Conservation (phyloP, 2,113 vertebrate species). For the Guaruba guarouba region DNA sequence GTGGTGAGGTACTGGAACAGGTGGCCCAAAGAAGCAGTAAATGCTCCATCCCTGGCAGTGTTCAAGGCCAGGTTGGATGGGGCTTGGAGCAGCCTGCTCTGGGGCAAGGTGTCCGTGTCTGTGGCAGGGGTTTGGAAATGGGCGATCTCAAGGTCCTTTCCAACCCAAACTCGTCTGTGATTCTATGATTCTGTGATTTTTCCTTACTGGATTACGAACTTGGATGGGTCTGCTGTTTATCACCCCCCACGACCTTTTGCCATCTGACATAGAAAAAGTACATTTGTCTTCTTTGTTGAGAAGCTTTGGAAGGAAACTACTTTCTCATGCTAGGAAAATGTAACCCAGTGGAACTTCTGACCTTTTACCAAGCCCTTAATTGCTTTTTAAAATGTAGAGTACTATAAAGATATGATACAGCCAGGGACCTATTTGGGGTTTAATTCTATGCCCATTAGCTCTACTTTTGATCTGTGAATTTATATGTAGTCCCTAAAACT, state of each 20-base stretch:
- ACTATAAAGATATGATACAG: neutral
- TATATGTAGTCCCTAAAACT: neutral
- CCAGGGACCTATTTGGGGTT: neutral
- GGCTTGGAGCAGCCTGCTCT: neutral
- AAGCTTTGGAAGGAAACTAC: neutral
- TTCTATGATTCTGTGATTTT: neutral
- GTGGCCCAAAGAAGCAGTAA: too few species aligned
- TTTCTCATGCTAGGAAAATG: neutral
- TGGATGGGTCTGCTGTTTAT: conserved; percentile 12
- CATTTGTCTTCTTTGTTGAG: neutral
- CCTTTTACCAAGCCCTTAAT: conserved; percentile 12
- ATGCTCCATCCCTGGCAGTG: neutral
- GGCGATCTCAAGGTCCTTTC: neutral
- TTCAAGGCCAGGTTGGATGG: neutral
- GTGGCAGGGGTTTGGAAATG: neutral
- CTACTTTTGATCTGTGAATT: neutral
- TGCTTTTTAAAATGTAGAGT: neutral
- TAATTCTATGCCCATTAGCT: neutral
- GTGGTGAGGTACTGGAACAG: too few species aligned
- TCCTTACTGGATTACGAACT: neutral
- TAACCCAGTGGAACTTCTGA: neutral
- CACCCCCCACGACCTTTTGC: conserved; percentile 5
- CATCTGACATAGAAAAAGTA: neutral
- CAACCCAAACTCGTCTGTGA: neutral
- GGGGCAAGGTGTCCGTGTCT: neutral